Conservation (phyloP, 2,888 invertebrate genomes). For the Deroplatys truncata region DNA sequence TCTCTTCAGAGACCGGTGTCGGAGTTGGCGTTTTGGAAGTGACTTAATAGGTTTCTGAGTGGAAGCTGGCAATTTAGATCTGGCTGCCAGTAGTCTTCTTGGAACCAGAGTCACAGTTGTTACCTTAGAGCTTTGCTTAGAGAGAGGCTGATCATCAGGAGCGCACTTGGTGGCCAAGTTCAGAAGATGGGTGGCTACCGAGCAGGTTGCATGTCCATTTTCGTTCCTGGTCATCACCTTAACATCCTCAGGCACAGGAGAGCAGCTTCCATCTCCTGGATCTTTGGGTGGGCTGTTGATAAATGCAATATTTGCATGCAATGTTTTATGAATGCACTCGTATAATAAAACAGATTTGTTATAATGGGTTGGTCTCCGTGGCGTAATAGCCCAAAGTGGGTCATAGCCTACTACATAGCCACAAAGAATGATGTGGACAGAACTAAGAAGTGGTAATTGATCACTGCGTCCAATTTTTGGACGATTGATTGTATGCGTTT, state of each 20-base stretch:
- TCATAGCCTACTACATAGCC: too few species aligned
- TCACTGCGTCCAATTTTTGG: too few species aligned
- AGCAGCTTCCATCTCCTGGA: constrained; percentile 8
- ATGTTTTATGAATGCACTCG: background rate
- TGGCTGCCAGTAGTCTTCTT: constrained; percentile 8
- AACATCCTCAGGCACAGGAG: background rate
- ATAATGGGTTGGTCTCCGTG: background rate
- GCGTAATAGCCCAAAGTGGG: too few species aligned
- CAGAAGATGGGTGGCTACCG: background rate
- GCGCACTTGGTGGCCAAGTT: background rate
- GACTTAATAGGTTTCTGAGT: background rate
- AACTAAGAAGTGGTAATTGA: too few species aligned
- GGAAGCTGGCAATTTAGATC: background rate
- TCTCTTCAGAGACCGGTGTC: background rate
- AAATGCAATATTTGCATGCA: background rate
- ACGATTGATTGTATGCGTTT: too few species aligned
- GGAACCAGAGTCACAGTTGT: background rate
- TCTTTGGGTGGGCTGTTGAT: background rate
- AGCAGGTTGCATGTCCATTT: background rate
- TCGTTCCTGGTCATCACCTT: background rate
- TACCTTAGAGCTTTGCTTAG: background rate
- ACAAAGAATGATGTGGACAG: too few species aligned
- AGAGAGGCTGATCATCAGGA: background rate
- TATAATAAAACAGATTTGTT: background rate
- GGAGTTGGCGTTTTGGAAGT: background rate